These are phyloP conservation scores for Nemotelus nigrinus DNA, from an alignment of 2,888 invertebrate species.

Conservation along the genomic window DNA sequence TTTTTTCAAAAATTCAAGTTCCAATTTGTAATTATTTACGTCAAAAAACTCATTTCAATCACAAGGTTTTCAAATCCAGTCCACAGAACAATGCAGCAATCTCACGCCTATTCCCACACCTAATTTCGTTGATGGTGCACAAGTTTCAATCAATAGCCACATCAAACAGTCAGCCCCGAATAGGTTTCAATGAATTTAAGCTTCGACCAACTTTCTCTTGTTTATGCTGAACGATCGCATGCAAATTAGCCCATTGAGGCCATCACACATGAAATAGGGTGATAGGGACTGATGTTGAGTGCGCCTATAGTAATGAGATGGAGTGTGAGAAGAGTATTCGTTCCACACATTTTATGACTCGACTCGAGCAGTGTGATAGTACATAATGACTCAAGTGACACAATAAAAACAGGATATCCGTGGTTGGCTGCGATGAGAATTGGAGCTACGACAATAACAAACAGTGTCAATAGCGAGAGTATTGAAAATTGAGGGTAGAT, in stretches of 20 bases:
- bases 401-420: constrained; percentile 13
- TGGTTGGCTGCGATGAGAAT: background rate
- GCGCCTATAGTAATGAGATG: no score
- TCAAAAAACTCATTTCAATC: no score
- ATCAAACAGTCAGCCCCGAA: background rate
- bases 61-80: no score
- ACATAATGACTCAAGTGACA: background rate
- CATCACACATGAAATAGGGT: constrained; percentile 28
- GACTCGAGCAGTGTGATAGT: background rate
- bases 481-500: no score
- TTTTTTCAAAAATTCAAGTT: no score
- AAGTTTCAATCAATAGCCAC: constrained; percentile 15
- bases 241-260: constrained; percentile 38
- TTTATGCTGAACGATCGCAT: background rate
- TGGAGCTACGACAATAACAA: background rate
- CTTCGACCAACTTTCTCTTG: constrained; percentile 23
- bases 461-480: background rate
- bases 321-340: no score
- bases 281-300: background rate
- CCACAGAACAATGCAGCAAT: no score
- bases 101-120: no score
- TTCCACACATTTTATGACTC: no score
- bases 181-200: constrained; percentile 18
- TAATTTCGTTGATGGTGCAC: background rate
- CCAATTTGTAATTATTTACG: no score